Percentiles rank a stretch among this genome's conserved stretches.
Evolutionary conservation across 92 coral and sea anemone species (phyloP).

Genomic region (Hydrozoanthus gracilis): DNA sequence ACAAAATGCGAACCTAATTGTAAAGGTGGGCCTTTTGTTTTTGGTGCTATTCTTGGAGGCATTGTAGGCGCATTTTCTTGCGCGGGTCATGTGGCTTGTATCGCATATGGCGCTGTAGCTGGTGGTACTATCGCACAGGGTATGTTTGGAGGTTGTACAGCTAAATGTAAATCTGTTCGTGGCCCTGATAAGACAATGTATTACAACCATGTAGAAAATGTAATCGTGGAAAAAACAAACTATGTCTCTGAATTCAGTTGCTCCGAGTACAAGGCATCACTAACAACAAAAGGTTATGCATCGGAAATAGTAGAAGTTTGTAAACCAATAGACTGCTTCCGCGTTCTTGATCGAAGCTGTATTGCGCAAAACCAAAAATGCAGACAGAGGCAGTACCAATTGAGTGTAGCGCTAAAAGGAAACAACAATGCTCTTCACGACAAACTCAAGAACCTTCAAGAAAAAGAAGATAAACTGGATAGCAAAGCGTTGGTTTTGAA

Average conservation of each 20-base stretch:
- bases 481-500: background rate
- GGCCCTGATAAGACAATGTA: background rate
- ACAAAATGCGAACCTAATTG: background rate
- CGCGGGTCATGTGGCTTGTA: background rate
- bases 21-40: background rate
- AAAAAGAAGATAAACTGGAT: background rate
- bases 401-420: background rate
- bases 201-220: background rate
- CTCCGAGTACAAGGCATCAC: background rate
- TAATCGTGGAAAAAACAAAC: background rate
- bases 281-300: background rate
- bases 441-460: background rate
- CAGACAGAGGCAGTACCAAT: background rate
- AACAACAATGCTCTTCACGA: background rate
- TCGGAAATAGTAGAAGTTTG: background rate
- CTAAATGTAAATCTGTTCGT: background rate
- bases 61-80: background rate
- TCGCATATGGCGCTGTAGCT: background rate
- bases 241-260: background rate
- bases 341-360: background rate
- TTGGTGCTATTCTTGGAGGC: background rate
- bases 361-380: background rate
- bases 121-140: background rate
- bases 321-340: background rate
- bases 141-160: constrained; percentile 2